Evolutionary conservation across 2,888 invertebrate species (phyloP), one percentile per base, ranked within the genome.

Genomic region (Eupithecia tripunctaria): DNA sequence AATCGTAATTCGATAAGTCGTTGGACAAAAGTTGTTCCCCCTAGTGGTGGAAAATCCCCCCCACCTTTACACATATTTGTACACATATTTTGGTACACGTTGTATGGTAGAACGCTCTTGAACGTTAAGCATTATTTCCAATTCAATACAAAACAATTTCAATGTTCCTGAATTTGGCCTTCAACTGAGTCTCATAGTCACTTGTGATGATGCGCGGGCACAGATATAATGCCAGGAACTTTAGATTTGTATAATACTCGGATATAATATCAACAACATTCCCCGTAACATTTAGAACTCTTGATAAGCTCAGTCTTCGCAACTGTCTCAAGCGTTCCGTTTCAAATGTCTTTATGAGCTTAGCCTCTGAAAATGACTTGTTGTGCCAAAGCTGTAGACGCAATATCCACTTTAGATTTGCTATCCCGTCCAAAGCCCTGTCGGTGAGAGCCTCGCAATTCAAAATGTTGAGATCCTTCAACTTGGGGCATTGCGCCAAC

Each of bases 361-460:
- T 87, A 7, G 71, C 78, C 82, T 94, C 92, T 29, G 90, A 85
- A 78, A 95, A 94, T 67, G 84, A 86, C 1, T 72, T 75, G 80
- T 94, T 95, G 79, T 94, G 94, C 94, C 94, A 95, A 75, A 95
- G 84, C 77, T 91, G 91, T 76, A 95, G 84, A 77, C 89, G 88
- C 74, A 88, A 81, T 74, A 94, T 79, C 25, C 80, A 79, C 75
- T 84, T 84, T 25, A 93, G 84, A 72, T 86, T 82, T 29, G 83
- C 80, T 56, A 95, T 78, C 65, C 82, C 79, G 15, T 87, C 77
- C 18, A 95, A 82, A 18, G 91, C 92, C 43, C 79, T 81, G 77
- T 95, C 93, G 0, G 92, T 91, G 1, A 95, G 86, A 74, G 82
- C 85, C 78, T 95, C 93, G 79, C 94, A 92, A 66, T 91, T 85